Conservation (phyloP, 2,113 vertebrate species). For the Crotalus horridus region DNA sequence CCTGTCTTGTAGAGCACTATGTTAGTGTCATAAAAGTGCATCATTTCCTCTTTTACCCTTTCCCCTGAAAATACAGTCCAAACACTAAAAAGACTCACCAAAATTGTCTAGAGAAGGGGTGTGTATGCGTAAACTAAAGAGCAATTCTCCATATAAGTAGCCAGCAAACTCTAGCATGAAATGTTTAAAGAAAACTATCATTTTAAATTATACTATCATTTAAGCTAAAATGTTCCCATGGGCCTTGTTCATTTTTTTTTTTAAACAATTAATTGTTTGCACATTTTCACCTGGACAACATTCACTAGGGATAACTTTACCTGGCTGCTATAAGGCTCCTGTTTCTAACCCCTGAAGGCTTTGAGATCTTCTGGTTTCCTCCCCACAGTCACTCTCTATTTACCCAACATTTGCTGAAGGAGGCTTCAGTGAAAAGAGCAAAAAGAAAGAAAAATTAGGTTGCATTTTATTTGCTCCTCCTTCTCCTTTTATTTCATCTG, state of each 20-base stretch:
- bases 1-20: not conserved
- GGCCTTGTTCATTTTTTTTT: not conserved
- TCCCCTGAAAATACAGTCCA: not conserved
- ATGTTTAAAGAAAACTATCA: not conserved
- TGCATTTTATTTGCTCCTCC: not conserved
- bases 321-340: not conserved
- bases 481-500: not conserved
- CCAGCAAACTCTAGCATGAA: not conserved
- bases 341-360: not conserved
- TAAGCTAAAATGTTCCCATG: not conserved
- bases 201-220: not conserved
- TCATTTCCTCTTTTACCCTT: constrained; percentile 10
- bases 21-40: constrained; percentile 22
- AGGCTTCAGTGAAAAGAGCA: not conserved
- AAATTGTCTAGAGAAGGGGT: not conserved
- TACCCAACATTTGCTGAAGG: not conserved
- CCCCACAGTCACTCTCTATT: not conserved
- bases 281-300: not conserved
- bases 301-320: not conserved
- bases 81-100: not conserved
- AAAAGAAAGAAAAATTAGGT: not conserved
- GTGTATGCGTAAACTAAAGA: not conserved
- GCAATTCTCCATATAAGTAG: not conserved
- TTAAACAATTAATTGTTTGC: not conserved
- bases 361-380: not conserved